Conservation (phyloP, 1,140 invertebrate species). For the Kradibia gibbosae region DNA sequence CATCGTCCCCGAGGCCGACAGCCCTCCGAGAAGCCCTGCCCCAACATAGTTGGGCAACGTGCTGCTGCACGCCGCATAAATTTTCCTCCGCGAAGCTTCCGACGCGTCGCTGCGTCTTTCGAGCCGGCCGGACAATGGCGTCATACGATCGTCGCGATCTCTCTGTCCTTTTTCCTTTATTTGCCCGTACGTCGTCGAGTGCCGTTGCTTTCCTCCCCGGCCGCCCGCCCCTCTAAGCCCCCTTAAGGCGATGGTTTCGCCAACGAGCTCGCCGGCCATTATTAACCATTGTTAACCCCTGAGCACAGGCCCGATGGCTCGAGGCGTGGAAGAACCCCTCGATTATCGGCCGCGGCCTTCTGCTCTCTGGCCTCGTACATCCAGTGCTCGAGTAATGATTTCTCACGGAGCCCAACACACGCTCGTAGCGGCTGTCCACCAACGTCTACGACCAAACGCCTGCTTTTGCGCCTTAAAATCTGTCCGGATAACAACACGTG, state of each 20-base stretch:
- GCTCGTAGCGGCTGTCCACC: no score
- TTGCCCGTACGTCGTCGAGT: background rate
- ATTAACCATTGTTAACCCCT: no score
- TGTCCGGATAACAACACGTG: background rate
- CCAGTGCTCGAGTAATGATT: no score
- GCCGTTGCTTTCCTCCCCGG: background rate
- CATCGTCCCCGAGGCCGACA: background rate
- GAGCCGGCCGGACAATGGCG: conserved; percentile 54
- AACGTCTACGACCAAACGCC: no score
- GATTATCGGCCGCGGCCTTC: no score
- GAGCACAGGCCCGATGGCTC: no score
- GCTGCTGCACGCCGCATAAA: background rate
- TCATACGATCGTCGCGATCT: background rate
- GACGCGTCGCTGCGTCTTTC: background rate
- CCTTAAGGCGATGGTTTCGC: background rate
- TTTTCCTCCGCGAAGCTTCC: conserved; percentile 2
- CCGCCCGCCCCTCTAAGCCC: background rate
- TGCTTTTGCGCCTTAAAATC: background rate
- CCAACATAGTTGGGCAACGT: no score
- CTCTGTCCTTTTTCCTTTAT: conserved; percentile 28
- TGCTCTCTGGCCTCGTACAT: no score
- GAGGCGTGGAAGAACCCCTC: background rate
- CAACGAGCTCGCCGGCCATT: background rate
- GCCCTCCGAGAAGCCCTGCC: background rate
- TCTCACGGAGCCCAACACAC: no score